Percentiles rank a stretch among this genome's conserved stretches.
phyloP scores from a whole-genome alignment of 2,113 vertebrate species.

The Climacteris rufus region DNA sequence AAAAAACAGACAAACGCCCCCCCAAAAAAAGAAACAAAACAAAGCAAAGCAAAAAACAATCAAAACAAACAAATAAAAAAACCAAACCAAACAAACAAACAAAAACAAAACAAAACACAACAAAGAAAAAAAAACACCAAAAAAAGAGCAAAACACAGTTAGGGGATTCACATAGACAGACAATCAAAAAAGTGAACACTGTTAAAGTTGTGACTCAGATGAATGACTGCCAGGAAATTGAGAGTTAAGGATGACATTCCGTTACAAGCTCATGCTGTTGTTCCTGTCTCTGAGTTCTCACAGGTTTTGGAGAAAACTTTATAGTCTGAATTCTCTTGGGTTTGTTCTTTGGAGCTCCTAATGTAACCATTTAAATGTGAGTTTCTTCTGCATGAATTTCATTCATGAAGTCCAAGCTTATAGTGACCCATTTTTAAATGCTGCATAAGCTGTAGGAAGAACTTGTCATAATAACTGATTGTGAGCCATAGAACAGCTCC shows the following conservation, averaged over 20 bases:
- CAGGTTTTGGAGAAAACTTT: neutral
- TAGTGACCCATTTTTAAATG: neutral
- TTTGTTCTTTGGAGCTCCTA: neutral
- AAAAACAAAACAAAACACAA: too few species aligned
- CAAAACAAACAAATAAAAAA: neutral
- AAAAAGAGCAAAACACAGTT: neutral
- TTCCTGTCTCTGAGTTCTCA: neutral
- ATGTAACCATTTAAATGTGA: neutral
- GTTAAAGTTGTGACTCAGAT: neutral
- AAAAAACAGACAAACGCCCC: too few species aligned
- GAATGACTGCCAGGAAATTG: neutral
- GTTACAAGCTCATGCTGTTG: neutral
- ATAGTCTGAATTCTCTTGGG: neutral
- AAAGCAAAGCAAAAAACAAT: fast-evolving
- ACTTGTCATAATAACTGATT: neutral
- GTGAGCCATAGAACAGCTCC: neutral
- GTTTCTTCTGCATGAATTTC: neutral
- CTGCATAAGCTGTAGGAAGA: neutral
- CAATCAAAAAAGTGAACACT: neutral
- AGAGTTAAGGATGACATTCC: neutral
- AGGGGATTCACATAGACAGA: neutral
- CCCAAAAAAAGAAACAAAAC: neutral
- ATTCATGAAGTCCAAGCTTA: neutral
- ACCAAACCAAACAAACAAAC: neutral
- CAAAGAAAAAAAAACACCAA: neutral